Evolutionary conservation across 1,140 invertebrate species (phyloP), one percentile per base, ranked within the genome.

Genomic region (Lepidotrigona ventralis): DNA sequence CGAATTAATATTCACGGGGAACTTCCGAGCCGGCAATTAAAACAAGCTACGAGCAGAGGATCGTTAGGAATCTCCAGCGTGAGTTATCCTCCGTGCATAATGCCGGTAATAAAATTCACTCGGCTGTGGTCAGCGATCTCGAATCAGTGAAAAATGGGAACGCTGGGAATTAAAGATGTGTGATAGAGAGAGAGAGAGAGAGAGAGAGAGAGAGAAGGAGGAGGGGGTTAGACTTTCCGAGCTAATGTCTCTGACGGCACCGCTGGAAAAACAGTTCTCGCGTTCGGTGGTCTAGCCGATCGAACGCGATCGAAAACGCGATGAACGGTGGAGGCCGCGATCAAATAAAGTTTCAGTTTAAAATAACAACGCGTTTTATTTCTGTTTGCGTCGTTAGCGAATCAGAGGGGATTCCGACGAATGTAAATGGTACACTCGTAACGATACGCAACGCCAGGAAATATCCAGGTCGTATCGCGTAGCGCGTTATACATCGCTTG

Each of bases 61-160:
- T 70, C 33, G 11, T n/a, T n/a, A 23, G 2, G n/a, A 53, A 15
- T 2, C 23, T 9, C 70, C 15, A 15, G n/a, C 17, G 39, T 63
- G 26, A n/a, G 70, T 71, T n/a, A 23, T 26, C 3, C 19, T 26
- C 9, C n/a, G 51, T 26, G 56, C 33, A 60, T 75, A 75, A 75
- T 17, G 9, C 1, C 23, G 23, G n/a, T 39, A 53, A 68, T 78
- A 66, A 66, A 68, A 78, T 23, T 26, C 19, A 2, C 12, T 33
- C 26, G 63, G 17, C 60, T 15, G 26, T 46, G 46, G 21, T 26
- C 75, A 46, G 4, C 17, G 33, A 54, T 51, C 46, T n/a, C 23
- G 23, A 51, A 26, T 26, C 63, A 17, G 63, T 64, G 63, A 66
- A 77, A 77, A 77, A 77, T 33, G 23, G 21, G 21, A 60, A 29